phyloP scores from a whole-genome alignment of 2,797 vertebrate species.

The Lemur catta region DNA sequence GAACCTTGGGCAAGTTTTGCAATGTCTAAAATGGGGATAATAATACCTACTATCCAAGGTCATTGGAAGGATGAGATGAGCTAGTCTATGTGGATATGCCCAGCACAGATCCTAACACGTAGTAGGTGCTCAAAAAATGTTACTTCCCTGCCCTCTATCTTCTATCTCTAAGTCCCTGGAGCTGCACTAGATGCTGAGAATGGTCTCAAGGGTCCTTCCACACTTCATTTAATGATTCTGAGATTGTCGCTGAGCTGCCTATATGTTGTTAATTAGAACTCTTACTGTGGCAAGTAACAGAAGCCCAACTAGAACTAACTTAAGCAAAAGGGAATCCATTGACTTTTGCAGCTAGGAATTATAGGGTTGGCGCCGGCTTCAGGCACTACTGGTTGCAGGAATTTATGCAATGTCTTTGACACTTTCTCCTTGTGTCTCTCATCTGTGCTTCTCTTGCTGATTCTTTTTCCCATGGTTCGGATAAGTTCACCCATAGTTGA shows the following conservation, averaged over 20 bases:
- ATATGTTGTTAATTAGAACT: background rate
- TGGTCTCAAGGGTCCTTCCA: background rate
- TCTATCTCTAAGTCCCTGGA: background rate
- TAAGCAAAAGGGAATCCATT: background rate
- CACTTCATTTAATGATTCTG: background rate
- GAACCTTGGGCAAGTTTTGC: background rate
- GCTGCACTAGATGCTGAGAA: background rate
- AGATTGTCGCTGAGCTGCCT: background rate
- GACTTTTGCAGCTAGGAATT: background rate
- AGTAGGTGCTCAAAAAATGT: background rate
- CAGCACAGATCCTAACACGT: background rate
- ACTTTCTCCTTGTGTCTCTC: background rate
- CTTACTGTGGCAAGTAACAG: background rate
- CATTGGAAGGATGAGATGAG: background rate
- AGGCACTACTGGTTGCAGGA: background rate
- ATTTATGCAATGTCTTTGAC: background rate
- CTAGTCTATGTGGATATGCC: background rate
- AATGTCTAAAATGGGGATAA: background rate
- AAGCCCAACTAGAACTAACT: background rate
- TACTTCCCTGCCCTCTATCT: background rate
- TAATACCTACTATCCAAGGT: background rate
- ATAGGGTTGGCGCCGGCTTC: background rate
- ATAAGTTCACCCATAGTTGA: background rate
- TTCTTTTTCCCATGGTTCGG: background rate
- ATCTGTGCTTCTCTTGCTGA: background rate